Conservation (phyloP, 2,113 vertebrate species). For the Eolophus roseicapilla region DNA sequence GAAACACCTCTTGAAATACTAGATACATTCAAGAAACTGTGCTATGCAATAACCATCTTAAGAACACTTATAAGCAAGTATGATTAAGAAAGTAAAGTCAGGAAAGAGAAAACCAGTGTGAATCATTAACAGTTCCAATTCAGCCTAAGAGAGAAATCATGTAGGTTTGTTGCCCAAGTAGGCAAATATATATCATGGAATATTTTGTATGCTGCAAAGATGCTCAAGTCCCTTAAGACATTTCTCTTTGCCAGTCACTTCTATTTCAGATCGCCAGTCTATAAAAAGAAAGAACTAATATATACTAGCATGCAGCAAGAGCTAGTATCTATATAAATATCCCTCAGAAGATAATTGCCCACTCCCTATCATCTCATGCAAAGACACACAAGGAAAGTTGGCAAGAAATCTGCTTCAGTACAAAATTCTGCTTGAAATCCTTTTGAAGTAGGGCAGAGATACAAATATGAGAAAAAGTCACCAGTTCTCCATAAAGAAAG, state of each 20-base stretch:
- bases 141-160: not conserved
- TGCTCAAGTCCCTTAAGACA: not conserved
- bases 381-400: not conserved
- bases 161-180: not conserved
- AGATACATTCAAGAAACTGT: not conserved
- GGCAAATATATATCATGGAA: not conserved
- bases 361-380: conserved; percentile 27
- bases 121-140: not conserved
- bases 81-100: not conserved
- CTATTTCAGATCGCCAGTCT: conserved; percentile 46
- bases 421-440: not conserved
- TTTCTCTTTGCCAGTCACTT: conserved; percentile 39
- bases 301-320: not conserved
- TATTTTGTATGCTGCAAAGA: not conserved
- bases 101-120: not conserved
- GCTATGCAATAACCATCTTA: not conserved
- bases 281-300: conserved; percentile 39
- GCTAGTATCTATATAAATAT: conserved; percentile 20
- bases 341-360: conserved; percentile 26
- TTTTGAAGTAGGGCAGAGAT: not conserved
- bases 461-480: not conserved
- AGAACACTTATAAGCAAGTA: not conserved
- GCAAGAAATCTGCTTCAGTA: not conserved
- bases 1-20: not conserved
- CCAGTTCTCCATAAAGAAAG: not conserved